Base-by-base conservation (phyloP, 2,888 invertebrate species). In the Scaptodrosophila latifasciaeformis region DNA sequence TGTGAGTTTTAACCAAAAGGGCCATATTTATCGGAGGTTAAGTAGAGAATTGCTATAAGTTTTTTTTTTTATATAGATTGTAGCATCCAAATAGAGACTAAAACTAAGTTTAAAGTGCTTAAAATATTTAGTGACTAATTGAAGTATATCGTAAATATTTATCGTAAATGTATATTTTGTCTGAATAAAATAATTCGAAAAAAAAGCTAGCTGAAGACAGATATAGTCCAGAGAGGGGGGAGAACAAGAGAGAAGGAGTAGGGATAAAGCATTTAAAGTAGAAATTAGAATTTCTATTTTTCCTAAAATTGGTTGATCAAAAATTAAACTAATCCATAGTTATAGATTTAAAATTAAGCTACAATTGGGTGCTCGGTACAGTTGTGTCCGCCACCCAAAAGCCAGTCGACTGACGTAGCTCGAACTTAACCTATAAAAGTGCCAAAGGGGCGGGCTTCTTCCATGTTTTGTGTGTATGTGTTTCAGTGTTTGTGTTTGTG, bases 121-220 rank as follows among this genome's bases (percentile, higher is more conserved):
- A 83, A 82, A 75, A 78, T 83, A 83, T 81, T 84, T 83, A 84
- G 82, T 84, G 84, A 83, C 84, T 84, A 83, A 76, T 80, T 81
- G 81, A 81, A 82, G 65, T 69, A 65, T 60, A 63, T 47, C 59
- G 53, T 60, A 51, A 46, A 19, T 52, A 27, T 46, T 29, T 37
- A 51, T 29, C 18, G 18, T 47, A 34, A 35, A 19, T 37, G 7
- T 53, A 1, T 53, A 19, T n/a, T n/a, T n/a, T n/a, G n/a, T n/a
- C n/a, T n/a, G n/a, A n/a, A n/a, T n/a, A n/a, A n/a, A n/a, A n/a
- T n/a, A n/a, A n/a, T n/a, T n/a, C n/a, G n/a, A n/a, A n/a, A n/a
- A n/a, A 69, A 65, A 67, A 65, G 70, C 76, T 77, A 77, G 19
- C 15, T 9, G 9, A 10, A 34, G 9, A 13, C 48, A 42, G 30